These are phyloP conservation scores for Keiferia lycopersicella DNA, from an alignment of 2,888 invertebrate species.

Conservation along the genomic window DNA sequence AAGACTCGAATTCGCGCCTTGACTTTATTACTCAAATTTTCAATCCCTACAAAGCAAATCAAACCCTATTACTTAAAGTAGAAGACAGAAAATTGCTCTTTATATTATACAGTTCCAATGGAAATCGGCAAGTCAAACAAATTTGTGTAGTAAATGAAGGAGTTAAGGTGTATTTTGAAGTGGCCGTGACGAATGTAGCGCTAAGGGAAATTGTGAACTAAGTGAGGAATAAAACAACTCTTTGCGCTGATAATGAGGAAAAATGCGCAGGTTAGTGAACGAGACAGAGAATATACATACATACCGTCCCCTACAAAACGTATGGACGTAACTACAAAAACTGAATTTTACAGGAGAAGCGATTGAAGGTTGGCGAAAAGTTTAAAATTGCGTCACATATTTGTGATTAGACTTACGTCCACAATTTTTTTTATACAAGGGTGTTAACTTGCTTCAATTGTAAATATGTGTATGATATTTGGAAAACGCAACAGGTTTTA, in stretches of 20 bases:
- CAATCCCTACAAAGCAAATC: not conserved
- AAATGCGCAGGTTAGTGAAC: conserved; percentile 50
- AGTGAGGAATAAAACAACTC: conserved; percentile 79
- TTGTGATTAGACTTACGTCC: no score
- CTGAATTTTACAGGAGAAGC: not conserved
- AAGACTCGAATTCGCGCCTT: conserved; percentile 2
- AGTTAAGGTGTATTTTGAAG: conserved; percentile 44
- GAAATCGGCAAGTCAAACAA: conserved; percentile 42
- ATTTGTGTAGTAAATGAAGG: conserved; percentile 39
- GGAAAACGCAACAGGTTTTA: no score
- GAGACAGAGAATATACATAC: not conserved
- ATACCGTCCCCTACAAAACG: no score
- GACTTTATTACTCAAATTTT: conserved; percentile 29
- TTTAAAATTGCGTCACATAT: no score
- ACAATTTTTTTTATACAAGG: no score
- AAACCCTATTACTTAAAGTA: not conserved
- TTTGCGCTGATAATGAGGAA: conserved; percentile 78
- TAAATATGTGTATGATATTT: no score
- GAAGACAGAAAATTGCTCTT: not conserved
- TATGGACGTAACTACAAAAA: no score
- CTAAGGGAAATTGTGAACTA: conserved; percentile 78
- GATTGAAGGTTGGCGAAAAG: no score
- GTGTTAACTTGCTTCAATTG: no score
- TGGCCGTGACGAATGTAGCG: conserved; percentile 57
- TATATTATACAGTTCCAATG: conserved; percentile 30